Percentiles rank a stretch among this genome's conserved stretches.
phyloP scores from a whole-genome alignment of 2,888 invertebrate genomes.

The Cheilosia vulpina region DNA sequence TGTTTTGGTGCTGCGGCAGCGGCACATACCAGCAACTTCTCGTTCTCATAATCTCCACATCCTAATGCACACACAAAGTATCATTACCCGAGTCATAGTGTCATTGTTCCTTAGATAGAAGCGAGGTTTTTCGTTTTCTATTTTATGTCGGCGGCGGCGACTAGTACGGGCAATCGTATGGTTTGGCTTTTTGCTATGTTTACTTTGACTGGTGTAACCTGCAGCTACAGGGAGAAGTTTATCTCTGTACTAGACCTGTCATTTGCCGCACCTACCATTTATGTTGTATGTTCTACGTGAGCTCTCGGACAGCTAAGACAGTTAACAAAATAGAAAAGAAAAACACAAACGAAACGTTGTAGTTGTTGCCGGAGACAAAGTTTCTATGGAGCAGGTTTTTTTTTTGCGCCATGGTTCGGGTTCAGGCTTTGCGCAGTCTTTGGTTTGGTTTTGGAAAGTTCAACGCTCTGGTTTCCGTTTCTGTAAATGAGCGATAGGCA shows the following conservation, averaged over 20 bases:
- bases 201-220: slow-evolving; percentile 70
- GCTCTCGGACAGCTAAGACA: slow-evolving; percentile 68
- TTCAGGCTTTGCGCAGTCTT: slow-evolving; percentile 39
- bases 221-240: slow-evolving; percentile 67
- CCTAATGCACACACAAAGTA: slow-evolving; percentile 54
- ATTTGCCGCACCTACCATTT: slow-evolving; percentile 75
- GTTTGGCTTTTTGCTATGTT: slow-evolving; percentile 37
- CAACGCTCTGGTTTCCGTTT: slow-evolving; percentile 67
- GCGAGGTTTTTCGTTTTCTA: slow-evolving; percentile 28
- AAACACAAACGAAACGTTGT: slow-evolving; percentile 21
- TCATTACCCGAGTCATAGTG: slow-evolving; percentile 63
- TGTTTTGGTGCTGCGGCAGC: slow-evolving; percentile 44
- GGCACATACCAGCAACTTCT: slow-evolving; percentile 19
- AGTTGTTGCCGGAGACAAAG: slow-evolving; percentile 45
- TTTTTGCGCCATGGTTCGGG: slow-evolving; percentile 23
- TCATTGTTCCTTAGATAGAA: slow-evolving; percentile 68
- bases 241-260: slow-evolving; percentile 72
- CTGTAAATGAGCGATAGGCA: slow-evolving; percentile 43
- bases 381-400: slow-evolving; percentile 58
- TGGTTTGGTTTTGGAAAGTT: slow-evolving; percentile 63
- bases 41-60: slow-evolving; percentile 51
- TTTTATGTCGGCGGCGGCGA: not conserved
- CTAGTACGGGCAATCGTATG: not conserved
- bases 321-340: slow-evolving; percentile 64
- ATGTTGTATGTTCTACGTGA: slow-evolving; percentile 73